Conservation (phyloP, 2,797 vertebrate genomes). For the Diplodus puntazzo region DNA sequence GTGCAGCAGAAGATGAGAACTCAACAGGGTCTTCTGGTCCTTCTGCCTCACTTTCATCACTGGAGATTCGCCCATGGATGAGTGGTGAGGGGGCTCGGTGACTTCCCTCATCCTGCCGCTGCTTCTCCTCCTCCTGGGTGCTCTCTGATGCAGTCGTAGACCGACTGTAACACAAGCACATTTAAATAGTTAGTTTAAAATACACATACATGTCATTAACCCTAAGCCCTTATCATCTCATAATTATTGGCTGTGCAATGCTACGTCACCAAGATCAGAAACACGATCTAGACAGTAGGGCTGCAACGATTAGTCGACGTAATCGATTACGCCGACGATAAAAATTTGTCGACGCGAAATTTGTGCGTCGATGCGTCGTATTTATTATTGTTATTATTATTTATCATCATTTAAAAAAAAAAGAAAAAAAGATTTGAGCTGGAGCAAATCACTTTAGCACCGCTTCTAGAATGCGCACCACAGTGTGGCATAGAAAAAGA, state of each 20-base stretch:
- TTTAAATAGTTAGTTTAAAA: neutral
- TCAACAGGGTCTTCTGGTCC: conserved; percentile 80
- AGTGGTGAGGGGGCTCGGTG: conserved; percentile 84
- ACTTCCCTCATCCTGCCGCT: conserved; percentile 79
- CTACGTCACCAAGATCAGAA: neutral
- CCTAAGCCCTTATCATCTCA: neutral
- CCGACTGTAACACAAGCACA: conserved; percentile 64
- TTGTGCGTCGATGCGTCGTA: too few species aligned
- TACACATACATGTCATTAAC: too few species aligned
- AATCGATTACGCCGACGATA: too few species aligned
- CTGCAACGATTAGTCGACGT: too few species aligned
- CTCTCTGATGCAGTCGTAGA: conserved; percentile 83
- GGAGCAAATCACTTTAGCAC: too few species aligned
- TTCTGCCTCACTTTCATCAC: conserved; percentile 92
- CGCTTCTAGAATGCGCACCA: too few species aligned
- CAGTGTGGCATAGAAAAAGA: too few species aligned
- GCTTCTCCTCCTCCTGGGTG: conserved; percentile 84
- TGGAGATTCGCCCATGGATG: conserved; percentile 85
- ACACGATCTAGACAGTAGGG: neutral
- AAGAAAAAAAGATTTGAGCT: too few species aligned
- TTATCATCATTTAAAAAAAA: too few species aligned
- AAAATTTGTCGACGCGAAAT: too few species aligned
- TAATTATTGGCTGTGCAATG: neutral
- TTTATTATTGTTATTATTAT: too few species aligned
- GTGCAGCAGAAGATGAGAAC: conserved; percentile 84